phyloP scores from a whole-genome alignment of 2,113 vertebrate species.

The Phylloscopus whistleri region DNA sequence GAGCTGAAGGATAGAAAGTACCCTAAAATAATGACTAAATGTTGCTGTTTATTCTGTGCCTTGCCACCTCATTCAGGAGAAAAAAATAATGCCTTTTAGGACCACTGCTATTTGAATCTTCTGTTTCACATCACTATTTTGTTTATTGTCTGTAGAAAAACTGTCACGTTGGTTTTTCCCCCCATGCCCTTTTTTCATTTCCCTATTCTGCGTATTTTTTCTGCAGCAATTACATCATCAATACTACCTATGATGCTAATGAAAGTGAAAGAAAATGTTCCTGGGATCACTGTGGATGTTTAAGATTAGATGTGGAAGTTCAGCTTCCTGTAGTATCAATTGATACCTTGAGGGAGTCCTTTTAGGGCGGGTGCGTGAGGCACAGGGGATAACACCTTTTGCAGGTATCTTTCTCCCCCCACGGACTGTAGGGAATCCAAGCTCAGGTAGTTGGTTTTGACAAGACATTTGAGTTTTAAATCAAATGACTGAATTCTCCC shows the following conservation, averaged over 20 bases:
- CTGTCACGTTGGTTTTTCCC: rapidly evolving
- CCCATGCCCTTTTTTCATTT: neutral
- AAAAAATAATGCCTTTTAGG: neutral
- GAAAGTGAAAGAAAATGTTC: neutral
- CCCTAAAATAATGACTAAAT: neutral
- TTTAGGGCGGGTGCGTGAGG: neutral
- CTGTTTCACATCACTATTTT: neutral
- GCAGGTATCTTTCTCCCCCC: neutral
- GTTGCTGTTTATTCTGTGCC: neutral
- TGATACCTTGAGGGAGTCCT: neutral
- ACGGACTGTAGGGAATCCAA: neutral
- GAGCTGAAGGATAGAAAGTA: neutral
- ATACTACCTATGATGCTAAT: neutral
- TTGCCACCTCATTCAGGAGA: neutral
- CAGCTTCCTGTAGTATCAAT: neutral
- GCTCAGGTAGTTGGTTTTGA: neutral
- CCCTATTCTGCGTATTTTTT: neutral
- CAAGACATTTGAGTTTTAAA: neutral
- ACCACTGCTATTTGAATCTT: neutral
- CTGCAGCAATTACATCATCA: neutral
- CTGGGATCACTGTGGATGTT: neutral
- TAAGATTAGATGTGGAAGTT: neutral
- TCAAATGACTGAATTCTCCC: neutral
- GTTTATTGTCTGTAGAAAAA: neutral
- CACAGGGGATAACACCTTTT: neutral